Evolutionary conservation across 2,888 invertebrate genomes (phyloP).

Genomic region (Crossocerus cetratus): DNA sequence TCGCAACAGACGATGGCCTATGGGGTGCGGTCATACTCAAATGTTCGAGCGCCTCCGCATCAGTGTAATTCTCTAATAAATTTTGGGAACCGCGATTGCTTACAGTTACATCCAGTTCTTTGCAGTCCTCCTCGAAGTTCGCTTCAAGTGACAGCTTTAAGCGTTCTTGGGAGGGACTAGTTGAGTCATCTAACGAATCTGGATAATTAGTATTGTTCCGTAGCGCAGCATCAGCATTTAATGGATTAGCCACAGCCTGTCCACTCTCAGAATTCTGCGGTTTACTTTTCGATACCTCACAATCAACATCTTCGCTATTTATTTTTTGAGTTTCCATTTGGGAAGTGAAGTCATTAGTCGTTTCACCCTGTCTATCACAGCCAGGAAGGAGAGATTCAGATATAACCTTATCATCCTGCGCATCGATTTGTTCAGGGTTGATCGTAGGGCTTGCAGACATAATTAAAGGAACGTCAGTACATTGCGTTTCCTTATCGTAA

Average conservation of each 20-base stretch:
- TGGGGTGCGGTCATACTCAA: background rate
- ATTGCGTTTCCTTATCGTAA: constrained; percentile 46
- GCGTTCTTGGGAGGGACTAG: background rate
- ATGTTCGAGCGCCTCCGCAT: background rate
- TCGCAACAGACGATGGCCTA: background rate
- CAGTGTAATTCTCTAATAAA: constrained; percentile 23
- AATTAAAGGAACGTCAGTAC: background rate
- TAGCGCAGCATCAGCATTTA: background rate
- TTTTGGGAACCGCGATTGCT: constrained; percentile 31
- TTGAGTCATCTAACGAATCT: background rate
- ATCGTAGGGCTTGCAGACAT: background rate
- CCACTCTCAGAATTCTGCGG: background rate
- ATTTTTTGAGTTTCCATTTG: constrained; percentile 6
- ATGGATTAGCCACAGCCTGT: background rate
- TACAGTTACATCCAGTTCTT: constrained; percentile 18
- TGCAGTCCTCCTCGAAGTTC: constrained; percentile 17
- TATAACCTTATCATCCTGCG: no score
- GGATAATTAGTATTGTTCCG: background rate
- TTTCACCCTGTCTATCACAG: background rate
- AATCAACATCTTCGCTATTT: background rate
- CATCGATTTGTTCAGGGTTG: no score
- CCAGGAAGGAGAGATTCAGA: no score
- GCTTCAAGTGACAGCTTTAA: background rate
- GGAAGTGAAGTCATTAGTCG: background rate
- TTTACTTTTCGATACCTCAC: background rate